Evolutionary conservation across 1,140 invertebrate genomes (phyloP), one percentile per base, ranked within the genome.

Genomic region (Drosophila ohnishii): DNA sequence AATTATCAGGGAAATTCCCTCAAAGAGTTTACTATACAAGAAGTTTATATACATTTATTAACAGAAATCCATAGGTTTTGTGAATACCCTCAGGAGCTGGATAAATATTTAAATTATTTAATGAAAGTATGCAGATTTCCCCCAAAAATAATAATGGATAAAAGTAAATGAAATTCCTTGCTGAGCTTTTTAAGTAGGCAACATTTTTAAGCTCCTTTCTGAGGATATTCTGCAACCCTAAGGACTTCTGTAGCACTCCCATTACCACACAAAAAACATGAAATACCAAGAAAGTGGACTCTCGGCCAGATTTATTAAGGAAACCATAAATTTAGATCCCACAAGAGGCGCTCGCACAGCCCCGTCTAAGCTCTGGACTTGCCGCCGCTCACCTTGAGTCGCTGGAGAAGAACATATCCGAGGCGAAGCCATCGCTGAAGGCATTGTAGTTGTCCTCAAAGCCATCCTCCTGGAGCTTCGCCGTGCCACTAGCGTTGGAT

Each of bases 361-460:
- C 14, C 19, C 14, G 19, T 9, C 16, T 30, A n/a, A 16, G 6
- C 8, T 14, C 39, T 14, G 3, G 50, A 11, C 28, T 13, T 22
- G 3, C 22, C 11, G 22, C 2, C 39, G 3, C 5, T 67, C n/a
- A 79, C 9, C 78, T 50, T 0, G 66, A 63, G 7, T 53, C 48
- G 14, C 70, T 44, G 34, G 64, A 59, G 10, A 75, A 81, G n/a
- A 61, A 86, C 56, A 86, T 37, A 3, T 80, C 82, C 3, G 83
- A 76, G 35, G 78, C 59, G 14, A 83, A 87, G 37, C 80, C 75
- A 28, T 86, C 83, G 8, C 60, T 71, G 28, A 82, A 76, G 22
- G 62, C 60, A 10, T 61, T 64, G 53, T 64, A 75, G 4, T 40
- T 62, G 10, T 34, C 22, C 16, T 2, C n/a, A 1, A 14, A 8